Evolutionary conservation across 2,797 vertebrate species (phyloP).

Genomic region (Mionectes olivaceus): DNA sequence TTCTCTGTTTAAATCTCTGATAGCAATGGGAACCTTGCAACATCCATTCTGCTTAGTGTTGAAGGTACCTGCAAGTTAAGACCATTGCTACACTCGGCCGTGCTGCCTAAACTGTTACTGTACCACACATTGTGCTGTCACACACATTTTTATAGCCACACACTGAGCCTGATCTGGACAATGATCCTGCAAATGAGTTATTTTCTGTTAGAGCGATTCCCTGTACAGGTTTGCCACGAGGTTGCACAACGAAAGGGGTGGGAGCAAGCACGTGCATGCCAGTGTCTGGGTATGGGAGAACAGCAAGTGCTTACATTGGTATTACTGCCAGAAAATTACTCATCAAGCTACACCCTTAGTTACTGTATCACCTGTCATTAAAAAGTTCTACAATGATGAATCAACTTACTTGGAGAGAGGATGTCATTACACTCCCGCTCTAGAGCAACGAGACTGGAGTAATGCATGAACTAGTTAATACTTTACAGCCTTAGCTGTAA

Average conservation of each 20-base stretch:
- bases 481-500: neutral
- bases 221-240: neutral
- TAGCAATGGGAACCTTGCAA: neutral
- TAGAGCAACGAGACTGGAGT: neutral
- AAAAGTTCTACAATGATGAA: neutral
- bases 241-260: neutral
- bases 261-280: neutral
- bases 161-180: neutral
- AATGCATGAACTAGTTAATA: neutral
- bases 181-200: neutral
- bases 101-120: neutral
- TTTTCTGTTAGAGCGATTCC: conserved; percentile 17
- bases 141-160: neutral
- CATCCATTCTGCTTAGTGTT: neutral
- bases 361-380: conserved; percentile 35
- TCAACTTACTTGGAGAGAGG: neutral
- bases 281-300: neutral
- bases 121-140: neutral
- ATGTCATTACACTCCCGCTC: neutral
- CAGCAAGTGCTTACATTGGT: neutral
- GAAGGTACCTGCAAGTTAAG: neutral
- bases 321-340: conserved; percentile 34
- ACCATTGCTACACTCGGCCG: neutral
- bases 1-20: neutral
- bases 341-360: conserved; percentile 45